A percentile compares a stretch with the other conserved stretches of the same genome.
These are phyloP conservation scores for Lithosia quadra DNA, from an alignment of 2,888 invertebrate species.

Conservation along the genomic window DNA sequence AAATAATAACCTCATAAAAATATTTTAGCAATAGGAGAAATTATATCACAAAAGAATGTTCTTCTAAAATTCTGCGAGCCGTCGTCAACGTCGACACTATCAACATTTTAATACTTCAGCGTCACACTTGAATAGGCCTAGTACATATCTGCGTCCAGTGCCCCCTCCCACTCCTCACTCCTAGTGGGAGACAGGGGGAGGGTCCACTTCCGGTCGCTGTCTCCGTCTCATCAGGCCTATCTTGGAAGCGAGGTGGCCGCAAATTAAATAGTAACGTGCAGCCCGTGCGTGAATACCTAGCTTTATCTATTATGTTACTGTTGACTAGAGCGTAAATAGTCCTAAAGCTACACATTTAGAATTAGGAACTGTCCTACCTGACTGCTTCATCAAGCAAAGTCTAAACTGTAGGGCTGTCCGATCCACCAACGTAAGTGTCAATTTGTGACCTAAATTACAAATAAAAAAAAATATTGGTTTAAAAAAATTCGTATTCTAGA, in stretches of 20 bases:
- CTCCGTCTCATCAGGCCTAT: constrained; percentile 84
- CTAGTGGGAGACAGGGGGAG: constrained; percentile 57
- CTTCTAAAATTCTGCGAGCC: constrained; percentile 39
- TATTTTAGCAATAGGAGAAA: not conserved
- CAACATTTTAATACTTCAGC: constrained; percentile 64
- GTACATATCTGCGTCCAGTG: constrained; percentile 66
- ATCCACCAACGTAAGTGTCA: no score
- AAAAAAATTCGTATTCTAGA: no score
- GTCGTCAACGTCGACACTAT: constrained; percentile 52
- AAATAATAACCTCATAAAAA: not conserved
- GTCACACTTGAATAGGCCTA: constrained; percentile 76
- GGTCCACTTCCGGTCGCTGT: constrained; percentile 79
- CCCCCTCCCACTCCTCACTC: constrained; percentile 16
- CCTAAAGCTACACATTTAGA: not conserved
- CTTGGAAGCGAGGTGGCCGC: constrained; percentile 77
- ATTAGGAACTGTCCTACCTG: not conserved
- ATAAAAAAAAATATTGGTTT: no score
- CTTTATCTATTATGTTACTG: constrained; percentile 38
- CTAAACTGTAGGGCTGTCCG: not conserved
- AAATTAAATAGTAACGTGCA: constrained; percentile 81
- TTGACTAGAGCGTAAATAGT: constrained; percentile 30
- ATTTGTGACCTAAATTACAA: no score
- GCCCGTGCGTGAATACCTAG: constrained; percentile 51
- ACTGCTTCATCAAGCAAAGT: not conserved
- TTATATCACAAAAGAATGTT: constrained; percentile 31